These are phyloP conservation scores for Heliornis fulica DNA, from an alignment of 2,113 vertebrate genomes.

Conservation along the genomic window DNA sequence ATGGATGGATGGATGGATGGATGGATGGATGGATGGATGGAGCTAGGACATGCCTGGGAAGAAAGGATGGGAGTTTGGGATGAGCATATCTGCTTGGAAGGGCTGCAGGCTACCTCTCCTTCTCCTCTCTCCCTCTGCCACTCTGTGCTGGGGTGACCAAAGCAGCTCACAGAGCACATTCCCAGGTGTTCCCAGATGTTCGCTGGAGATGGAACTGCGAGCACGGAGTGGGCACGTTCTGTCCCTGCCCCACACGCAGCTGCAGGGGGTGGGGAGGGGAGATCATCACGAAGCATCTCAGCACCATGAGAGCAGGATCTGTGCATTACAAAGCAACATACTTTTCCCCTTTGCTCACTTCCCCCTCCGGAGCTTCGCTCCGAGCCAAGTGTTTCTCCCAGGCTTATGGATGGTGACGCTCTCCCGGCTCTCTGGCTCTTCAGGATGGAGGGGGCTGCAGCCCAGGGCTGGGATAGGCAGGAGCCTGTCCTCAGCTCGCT, in stretches of 20 bases:
- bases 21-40: too few species aligned
- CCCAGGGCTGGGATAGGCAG: too few species aligned
- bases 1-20: too few species aligned
- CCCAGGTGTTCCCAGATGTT: background rate
- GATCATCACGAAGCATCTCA: background rate
- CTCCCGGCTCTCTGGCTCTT: background rate
- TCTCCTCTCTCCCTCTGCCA: background rate
- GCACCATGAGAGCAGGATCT: background rate
- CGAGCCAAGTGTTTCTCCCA: background rate
- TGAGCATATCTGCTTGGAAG: background rate
- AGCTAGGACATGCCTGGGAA: background rate
- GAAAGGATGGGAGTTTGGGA: background rate
- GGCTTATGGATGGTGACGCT: background rate
- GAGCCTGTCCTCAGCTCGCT: rapidly evolving
- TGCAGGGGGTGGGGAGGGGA: background rate
- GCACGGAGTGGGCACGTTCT: background rate
- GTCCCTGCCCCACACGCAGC: background rate
- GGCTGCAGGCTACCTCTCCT: background rate
- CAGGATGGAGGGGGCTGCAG: too few species aligned
- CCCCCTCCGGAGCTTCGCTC: background rate
- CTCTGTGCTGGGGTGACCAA: background rate
- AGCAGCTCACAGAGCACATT: rapidly evolving
- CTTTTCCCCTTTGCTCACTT: slow-evolving; percentile 40
- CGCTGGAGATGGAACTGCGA: rapidly evolving
- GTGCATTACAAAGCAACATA: background rate